Evolutionary conservation across 2,797 vertebrate species (phyloP).

Genomic region (Ispidina picta): DNA sequence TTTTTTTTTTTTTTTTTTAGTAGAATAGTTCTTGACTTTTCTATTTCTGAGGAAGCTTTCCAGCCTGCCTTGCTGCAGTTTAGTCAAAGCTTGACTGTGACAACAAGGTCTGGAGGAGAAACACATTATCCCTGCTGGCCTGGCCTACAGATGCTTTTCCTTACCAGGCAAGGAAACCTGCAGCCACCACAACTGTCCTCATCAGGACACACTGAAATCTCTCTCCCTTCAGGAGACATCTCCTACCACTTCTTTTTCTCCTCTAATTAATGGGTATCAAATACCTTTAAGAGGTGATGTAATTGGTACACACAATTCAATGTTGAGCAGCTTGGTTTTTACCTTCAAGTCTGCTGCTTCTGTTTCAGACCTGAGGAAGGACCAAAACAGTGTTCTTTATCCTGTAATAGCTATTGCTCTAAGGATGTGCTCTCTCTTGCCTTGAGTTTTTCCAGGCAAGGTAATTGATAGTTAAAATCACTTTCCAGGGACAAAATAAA

Average conservation of each 20-base stretch:
- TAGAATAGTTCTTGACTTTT: conserved; percentile 31
- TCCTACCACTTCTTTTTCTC: not conserved
- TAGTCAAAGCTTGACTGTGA: not conserved
- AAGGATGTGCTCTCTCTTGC: not conserved
- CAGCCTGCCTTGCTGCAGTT: not conserved
- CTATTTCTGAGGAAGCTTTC: conserved; percentile 36
- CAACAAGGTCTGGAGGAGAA: not conserved
- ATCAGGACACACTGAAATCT: not conserved
- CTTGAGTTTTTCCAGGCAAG: not conserved
- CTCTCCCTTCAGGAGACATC: not conserved
- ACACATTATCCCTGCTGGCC: not conserved
- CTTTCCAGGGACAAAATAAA: not conserved
- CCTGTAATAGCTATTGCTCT: not conserved
- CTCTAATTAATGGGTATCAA: not conserved
- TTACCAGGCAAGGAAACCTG: not conserved
- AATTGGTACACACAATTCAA: not conserved
- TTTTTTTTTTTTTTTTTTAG: conserved; percentile 38
- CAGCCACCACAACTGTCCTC: not conserved
- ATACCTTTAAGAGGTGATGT: not conserved
- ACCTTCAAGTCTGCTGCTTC: not conserved
- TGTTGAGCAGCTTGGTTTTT: not conserved
- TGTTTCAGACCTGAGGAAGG: not conserved
- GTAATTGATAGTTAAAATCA: not conserved
- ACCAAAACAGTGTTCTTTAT: fast-evolving
- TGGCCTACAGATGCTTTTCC: not conserved